Conservation (phyloP, 1,140 invertebrate genomes). For the Papilio aristodemus region DNA sequence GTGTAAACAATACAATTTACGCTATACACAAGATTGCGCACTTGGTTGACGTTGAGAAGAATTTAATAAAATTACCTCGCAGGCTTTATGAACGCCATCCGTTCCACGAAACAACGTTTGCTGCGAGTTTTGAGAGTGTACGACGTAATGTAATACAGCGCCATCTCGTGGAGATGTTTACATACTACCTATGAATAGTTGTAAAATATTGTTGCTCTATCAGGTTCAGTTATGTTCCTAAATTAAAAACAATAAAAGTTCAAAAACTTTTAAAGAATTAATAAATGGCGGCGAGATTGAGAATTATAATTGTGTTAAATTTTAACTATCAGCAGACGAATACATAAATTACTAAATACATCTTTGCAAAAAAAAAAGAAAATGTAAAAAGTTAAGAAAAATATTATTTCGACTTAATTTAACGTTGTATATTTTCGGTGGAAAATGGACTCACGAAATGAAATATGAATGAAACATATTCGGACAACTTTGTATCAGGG, state of each 20-base stretch:
- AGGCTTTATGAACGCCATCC: constrained; percentile 4
- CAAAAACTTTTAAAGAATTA: not conserved
- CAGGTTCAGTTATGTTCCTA: not conserved
- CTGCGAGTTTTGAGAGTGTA: not conserved
- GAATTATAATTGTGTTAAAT: not conserved
- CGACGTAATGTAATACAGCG: constrained; percentile 6
- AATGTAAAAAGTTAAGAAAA: not conserved
- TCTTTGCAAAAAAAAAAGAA: not conserved
- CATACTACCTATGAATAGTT: not conserved
- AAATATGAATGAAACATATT: constrained; percentile 18
- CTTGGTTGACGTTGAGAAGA: not conserved
- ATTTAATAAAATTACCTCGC: constrained; percentile 14
- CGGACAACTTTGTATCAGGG: constrained; percentile 15
- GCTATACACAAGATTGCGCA: not conserved
- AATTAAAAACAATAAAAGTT: not conserved
- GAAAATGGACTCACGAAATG: constrained; percentile 11
- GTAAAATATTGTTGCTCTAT: not conserved
- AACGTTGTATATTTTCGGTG: not conserved
- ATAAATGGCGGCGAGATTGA: not conserved
- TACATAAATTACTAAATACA: not conserved
- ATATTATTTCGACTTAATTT: not conserved
- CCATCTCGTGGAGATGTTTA: constrained; percentile 11
- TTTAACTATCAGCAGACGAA: not conserved
- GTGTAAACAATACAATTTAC: not conserved
- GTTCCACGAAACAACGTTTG: constrained; percentile 7